These are phyloP conservation scores for Hemiprocne comata DNA, from an alignment of 2,113 vertebrate genomes.

Conservation along the genomic window DNA sequence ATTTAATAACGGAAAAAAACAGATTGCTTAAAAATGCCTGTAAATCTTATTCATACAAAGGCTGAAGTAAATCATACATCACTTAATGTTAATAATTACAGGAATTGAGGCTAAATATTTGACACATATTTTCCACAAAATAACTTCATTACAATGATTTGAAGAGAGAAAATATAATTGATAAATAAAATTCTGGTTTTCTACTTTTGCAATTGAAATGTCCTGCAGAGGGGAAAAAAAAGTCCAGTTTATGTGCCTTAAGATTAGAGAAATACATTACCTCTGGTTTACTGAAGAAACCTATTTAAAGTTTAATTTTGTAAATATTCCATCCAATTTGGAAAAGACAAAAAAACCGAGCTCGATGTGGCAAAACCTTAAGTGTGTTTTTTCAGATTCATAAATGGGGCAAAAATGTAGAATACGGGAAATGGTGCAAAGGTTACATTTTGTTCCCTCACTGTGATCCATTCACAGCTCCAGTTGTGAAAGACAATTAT, in stretches of 20 bases:
- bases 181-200: neutral
- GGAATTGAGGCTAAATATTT: neutral
- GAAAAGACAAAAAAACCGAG: neutral
- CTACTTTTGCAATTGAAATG: conserved; percentile 38
- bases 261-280: conserved; percentile 24
- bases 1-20: conserved; percentile 48
- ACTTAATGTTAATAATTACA: neutral
- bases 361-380: neutral
- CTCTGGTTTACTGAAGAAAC: neutral
- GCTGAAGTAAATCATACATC: neutral
- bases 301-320: conserved; percentile 54
- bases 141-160: neutral
- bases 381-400: neutral
- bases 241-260: conserved; percentile 10
- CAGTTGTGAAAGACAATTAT: neutral
- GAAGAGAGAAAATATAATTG: neutral
- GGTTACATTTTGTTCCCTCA: neutral
- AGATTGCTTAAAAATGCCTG: conserved; percentile 32
- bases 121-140: neutral
- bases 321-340: conserved; percentile 38
- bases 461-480: neutral
- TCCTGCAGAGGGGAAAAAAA: conserved; percentile 1
- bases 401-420: neutral
- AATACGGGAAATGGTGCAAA: neutral
- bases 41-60: neutral